Base-by-base conservation (phyloP, 2,888 invertebrate genomes). In the Uloborus plumipes region DNA sequence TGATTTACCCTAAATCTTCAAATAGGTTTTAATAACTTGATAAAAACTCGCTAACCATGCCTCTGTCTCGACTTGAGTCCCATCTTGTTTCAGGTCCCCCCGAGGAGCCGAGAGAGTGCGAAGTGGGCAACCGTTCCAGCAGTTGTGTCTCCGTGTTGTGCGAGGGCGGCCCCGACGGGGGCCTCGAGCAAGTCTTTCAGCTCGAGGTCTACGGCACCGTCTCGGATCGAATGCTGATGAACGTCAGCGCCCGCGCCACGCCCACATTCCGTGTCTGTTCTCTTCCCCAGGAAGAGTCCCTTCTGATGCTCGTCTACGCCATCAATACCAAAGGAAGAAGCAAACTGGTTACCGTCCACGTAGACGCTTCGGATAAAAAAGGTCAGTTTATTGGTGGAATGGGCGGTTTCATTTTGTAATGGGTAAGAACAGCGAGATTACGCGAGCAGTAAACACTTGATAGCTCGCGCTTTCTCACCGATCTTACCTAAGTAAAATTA, bases 301-400 rank as follows among this genome's bases (percentile, higher is more conserved):
- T 95, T 88, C 92, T 93, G n/a, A 92, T 94, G 0, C 93, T 93
- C 26, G 92, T 95, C 4, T 92, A 93, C 87, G 94, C 95, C 0
- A 94, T 93, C 88, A 95, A 95, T 87, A 92, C 93, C 67, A 95
- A 95, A 88, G 95, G 95, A 7, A 91, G 94, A 79, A 95, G 95
- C 61, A 95, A 95, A 87, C 93, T 95, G 0, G 93, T 93, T 82
- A 92, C 93, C 3, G 89, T 96, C 16, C 93, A 94, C 87, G 94
- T 39, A 39, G 39, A 94, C 0, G 92, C 93, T 69, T 95, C 95
- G 22, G 47, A 39, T 39, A 39, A 39, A 39, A 39, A 39, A 39
- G 39, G 39, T 39, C 3, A 39, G 26, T 14, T 39, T 22, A n/a
- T n/a, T n/a, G n/a, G n/a, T n/a, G n/a, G n/a, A n/a, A n/a, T n/a